Conservation (phyloP, 2,888 invertebrate species). For the Acanthosepion pharaonis region DNA sequence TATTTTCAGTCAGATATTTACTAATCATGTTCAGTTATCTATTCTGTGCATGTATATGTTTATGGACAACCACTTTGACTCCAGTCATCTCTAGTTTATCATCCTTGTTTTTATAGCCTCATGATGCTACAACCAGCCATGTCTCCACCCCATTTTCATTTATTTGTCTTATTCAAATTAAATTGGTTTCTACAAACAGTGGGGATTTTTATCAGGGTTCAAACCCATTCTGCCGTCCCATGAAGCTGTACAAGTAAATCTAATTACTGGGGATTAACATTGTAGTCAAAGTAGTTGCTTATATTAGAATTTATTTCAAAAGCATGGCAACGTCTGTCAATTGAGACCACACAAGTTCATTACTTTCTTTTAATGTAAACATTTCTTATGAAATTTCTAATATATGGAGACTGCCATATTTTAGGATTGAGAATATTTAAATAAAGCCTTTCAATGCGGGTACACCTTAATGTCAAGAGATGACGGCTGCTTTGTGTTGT, state of each 20-base stretch:
- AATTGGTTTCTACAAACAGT: not conserved
- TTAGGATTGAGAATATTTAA: constrained; percentile 16
- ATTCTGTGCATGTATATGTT: not conserved
- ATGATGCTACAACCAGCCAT: not conserved
- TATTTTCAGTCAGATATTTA: constrained; percentile 15
- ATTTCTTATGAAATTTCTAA: not conserved
- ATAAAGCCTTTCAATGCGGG: constrained; percentile 33
- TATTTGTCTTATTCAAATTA: not conserved
- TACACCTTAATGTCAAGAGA: not conserved
- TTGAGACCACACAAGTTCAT: not conserved
- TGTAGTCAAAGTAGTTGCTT: not conserved
- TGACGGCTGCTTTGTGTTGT: constrained; percentile 9
- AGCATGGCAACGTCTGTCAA: not conserved
- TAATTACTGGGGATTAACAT: not conserved
- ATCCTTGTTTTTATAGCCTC: not conserved
- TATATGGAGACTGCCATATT: constrained; percentile 5
- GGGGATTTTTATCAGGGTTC: not conserved
- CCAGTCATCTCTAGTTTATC: not conserved
- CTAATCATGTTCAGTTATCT: not conserved
- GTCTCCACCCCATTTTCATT: not conserved
- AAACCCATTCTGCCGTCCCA: not conserved
- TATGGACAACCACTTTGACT: not conserved
- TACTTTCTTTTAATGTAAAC: not conserved
- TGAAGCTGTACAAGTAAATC: not conserved
- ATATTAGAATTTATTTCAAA: not conserved